Base-by-base conservation (phyloP, 2,113 vertebrate genomes). In the Psophia crepitans region DNA sequence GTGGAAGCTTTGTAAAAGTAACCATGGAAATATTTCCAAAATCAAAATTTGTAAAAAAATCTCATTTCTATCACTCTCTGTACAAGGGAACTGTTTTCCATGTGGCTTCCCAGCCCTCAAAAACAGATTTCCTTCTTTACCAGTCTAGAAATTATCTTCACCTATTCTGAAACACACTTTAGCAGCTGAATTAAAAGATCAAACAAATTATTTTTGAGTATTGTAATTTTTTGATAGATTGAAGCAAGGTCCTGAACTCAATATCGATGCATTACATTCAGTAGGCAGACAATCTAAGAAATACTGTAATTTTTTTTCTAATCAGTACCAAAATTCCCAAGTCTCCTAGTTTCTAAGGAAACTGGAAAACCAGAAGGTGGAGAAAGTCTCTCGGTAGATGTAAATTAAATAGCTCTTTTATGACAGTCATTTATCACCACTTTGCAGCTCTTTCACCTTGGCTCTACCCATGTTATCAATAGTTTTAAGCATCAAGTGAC, bases 271-370 rank as follows among this genome's bases (percentile, higher is more conserved):
- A 1, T 4, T 33, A 37, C 37, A 39, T 68, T 17, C 43, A 37
- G 30, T 3, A 44, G 46, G 54, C 37, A 48, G 35, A 51, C 65
- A 69, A 46, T 19, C 43, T 33, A 32, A 64, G 49, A 63, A 89
- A 71, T 22, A 54, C 14, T 65, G 2, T 24, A 18, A 6, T 22
- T 30, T 56, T 21, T 64, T 43, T 44, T 18, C 64, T 56, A 60
- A 81, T 57, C 87, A 66, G 51, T 27, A 39, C 39, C 22, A 35
- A 54, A 80, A 80, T 39, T 56, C 46, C 73, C 56, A 75, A 49
- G 57, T 35, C 57, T 65, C n/a, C 21, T 6, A 33, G 63, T 87
- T 93, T 83, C 94, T 93, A 84, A 79, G 79, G 83, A 60, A 87
- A 90, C 63, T 60, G 44, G 73, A 46, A 49, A 90, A 44, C 6